Percentiles rank a stretch among this genome's conserved stretches.
phyloP scores from a whole-genome alignment of 2,797 vertebrate genomes.

The Eulemur coronatus region DNA sequence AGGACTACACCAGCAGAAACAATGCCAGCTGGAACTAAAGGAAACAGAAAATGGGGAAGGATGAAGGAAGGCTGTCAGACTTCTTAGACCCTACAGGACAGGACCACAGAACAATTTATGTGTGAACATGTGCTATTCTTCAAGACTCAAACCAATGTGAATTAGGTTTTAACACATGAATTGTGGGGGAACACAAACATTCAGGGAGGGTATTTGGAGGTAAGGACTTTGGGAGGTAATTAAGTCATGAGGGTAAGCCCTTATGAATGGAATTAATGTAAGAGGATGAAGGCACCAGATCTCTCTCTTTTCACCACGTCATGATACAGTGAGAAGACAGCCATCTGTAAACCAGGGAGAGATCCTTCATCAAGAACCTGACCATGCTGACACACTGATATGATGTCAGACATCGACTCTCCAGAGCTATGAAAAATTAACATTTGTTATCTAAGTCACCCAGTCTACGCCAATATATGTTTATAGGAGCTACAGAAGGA shows the following conservation, averaged over 20 bases:
- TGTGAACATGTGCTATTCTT: no score
- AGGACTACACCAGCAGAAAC: no score
- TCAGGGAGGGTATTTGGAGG: not conserved
- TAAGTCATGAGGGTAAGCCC: not conserved
- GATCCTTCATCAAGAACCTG: not conserved
- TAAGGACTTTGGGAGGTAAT: not conserved
- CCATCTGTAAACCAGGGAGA: not conserved
- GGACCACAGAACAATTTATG: no score
- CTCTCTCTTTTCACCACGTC: not conserved
- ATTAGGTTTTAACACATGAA: no score
- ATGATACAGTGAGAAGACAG: not conserved
- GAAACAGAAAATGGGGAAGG: no score
- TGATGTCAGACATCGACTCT: not conserved
- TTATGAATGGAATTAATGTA: not conserved
- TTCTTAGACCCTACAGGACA: no score
- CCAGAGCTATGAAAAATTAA: not conserved
- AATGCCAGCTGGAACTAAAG: no score
- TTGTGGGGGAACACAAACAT: no score
- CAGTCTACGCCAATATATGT: no score
- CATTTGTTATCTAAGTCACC: not conserved
- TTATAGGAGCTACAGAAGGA: not conserved
- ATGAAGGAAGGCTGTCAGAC: no score
- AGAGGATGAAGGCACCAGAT: not conserved
- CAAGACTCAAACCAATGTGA: no score
- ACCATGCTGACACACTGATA: not conserved